phyloP scores from a whole-genome alignment of 2,888 invertebrate genomes.

The Rhorus exstirpatorius region DNA sequence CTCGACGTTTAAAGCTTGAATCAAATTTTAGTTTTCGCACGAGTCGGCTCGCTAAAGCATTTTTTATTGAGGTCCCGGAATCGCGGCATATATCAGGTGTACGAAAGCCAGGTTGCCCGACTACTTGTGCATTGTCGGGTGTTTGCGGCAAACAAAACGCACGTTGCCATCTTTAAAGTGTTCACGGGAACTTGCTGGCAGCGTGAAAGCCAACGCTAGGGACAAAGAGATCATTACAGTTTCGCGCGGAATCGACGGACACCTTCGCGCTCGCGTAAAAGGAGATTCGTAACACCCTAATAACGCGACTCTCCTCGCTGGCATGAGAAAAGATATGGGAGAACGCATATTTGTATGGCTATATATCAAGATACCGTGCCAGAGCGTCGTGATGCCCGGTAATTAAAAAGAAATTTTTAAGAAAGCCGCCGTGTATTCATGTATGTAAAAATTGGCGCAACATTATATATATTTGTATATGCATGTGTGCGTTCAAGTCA shows the following conservation, averaged over 20 bases:
- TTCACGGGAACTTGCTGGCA: conserved; percentile 71
- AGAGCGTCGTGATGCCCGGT: not conserved
- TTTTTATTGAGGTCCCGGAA: no score
- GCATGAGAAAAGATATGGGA: conserved; percentile 36
- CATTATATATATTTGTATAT: not conserved
- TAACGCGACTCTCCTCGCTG: conserved; percentile 76
- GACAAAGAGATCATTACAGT: conserved; percentile 84
- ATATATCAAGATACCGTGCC: not conserved
- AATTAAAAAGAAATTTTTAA: conserved; percentile 23
- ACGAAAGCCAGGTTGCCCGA: no score
- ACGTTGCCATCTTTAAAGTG: no score
- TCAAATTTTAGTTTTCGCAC: no score
- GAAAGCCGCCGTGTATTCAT: not conserved
- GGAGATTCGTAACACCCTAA: conserved; percentile 84
- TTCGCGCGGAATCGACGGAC: conserved; percentile 76
- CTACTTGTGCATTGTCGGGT: no score
- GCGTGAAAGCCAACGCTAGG: conserved; percentile 63
- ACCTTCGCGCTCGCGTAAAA: conserved; percentile 78
- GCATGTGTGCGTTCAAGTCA: not conserved
- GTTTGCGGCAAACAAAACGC: no score
- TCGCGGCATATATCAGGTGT: no score
- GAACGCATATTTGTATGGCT: conserved; percentile 17
- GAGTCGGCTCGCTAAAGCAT: no score
- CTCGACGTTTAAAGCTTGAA: no score
- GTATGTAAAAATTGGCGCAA: not conserved